These are phyloP conservation scores for Eugnorisma glareosa DNA, from an alignment of 2,888 invertebrate genomes.

Conservation along the genomic window DNA sequence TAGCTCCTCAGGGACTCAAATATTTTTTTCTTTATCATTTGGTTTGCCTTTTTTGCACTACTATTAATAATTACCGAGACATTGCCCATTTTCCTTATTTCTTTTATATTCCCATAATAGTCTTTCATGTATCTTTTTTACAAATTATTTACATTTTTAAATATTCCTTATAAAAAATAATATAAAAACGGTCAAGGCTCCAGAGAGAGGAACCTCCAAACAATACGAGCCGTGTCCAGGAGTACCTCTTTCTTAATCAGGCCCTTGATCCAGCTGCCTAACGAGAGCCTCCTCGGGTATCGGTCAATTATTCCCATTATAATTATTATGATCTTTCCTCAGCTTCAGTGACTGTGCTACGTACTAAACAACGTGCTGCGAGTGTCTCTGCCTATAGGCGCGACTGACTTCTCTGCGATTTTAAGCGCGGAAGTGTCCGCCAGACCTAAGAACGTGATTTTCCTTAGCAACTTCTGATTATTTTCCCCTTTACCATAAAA, in stretches of 20 bases:
- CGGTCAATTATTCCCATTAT: too few relatives aligned
- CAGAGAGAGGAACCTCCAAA: too few relatives aligned
- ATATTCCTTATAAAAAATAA: too few relatives aligned
- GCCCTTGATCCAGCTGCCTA: too few relatives aligned
- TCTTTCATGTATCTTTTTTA: too few relatives aligned
- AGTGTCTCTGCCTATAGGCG: conserved; percentile 95
- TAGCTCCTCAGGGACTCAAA: conserved; percentile 7
- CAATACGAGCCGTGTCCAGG: too few relatives aligned
- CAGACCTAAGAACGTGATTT: not conserved
- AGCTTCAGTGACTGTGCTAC: conserved; percentile 92
- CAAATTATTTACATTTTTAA: too few relatives aligned
- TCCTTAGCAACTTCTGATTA: not conserved
- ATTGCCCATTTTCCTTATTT: not conserved
- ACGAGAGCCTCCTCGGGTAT: too few relatives aligned
- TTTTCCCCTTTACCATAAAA: not conserved
- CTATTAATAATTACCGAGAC: too few relatives aligned
- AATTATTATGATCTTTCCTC: conserved; percentile 30
- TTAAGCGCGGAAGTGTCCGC: conserved; percentile 89
- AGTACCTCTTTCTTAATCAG: too few relatives aligned
- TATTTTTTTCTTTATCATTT: not conserved
- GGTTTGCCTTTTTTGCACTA: not conserved
- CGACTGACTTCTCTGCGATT: conserved; percentile 94
- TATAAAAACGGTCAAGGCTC: too few relatives aligned
- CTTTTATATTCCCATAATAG: not conserved
- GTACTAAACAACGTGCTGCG: conserved; percentile 94